Evolutionary conservation across 2,797 vertebrate species (phyloP), one percentile per base, ranked within the genome.

Genomic region (Podarcis lilfordi): DNA sequence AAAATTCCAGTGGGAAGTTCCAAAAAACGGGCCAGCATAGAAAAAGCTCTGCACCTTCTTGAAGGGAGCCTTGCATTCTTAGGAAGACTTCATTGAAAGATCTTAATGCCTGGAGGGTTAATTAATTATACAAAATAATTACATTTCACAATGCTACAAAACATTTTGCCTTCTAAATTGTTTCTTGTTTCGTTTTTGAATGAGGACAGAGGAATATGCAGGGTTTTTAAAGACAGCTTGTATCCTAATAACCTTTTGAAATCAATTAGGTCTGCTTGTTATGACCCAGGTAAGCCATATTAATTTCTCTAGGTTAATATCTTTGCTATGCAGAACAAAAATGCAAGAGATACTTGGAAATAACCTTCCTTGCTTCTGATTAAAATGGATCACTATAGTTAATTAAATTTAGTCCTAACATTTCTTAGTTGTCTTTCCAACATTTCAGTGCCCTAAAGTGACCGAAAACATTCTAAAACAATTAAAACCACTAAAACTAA

Each of bases 241-340:
- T 17, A 79, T 17, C 50, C 6, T 86, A 79, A 86, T 86, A 86
- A 78, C n/a, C 76, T 78, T 79, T 50, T 75, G 37, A 69, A 35
- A 69, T 79, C 37, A 68, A 79, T 79, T 69, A 50, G 40, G n/a
- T 29, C 40, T 35, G 37, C 11, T 79, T 78, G 23, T 68, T 79
- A 55, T 79, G 29, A 37, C 13, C 64, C 25, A 40, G 37, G n/a
- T 79, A 79, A 79, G 85, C n/a, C 32, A 50, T 66, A 69, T 64
- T 77, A 85, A 64, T 45, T 84, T 74, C n/a, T 72, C 11, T 43
- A 43, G 37, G 50, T 61, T 64, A 61, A 85, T 64, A 19, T 86
- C 43, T 35, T 64, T 17, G 59, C 77, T 78, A 77, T 37, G 3
- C 32, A 37, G 35, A 15, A 15, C 71, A 66, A 77, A 75, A 85